Evolutionary conservation across 2,888 invertebrate genomes (phyloP), one percentile per base, ranked within the genome.

Genomic region (Xanthia icteritia): DNA sequence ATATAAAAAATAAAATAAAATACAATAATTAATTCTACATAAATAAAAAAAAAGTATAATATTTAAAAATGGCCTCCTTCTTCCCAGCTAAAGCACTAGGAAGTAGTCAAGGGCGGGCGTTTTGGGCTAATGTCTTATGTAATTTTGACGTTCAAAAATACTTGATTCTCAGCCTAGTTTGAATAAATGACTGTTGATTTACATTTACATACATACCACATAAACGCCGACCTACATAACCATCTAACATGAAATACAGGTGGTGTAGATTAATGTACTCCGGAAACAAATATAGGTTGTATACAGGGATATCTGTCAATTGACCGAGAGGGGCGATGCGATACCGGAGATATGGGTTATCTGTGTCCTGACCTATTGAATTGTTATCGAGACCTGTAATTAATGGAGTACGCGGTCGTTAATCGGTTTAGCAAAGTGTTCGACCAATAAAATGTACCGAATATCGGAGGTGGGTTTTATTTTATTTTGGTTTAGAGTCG

Each of bases 231-330:
- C 2, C 6, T 27, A 66, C n/a, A 73, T 42, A 68, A 60, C 20
- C 64, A 66, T 45, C 70, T 76, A 81, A 82, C 58, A 27, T 20
- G 15, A 54, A 63, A 54, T 45, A 61, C 71, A 79, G 61, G 51
- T 36, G 89, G 88, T 77, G 84, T 76, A 88, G 90, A 92, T 92
- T 90, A 91, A 91, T 92, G 90, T 87, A 67, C 81, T 83, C 88
- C 92, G 93, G 94, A 94, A 91, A 92, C 92, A 90, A 92, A 92
- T 92, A 91, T 90, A 90, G 89, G 86, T 75, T 83, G 81, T 87
- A 85, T 78, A 88, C 88, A 90, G 81, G 86, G 79, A 80, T 83
- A 83, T 83, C 77, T 84, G 83, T 83, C 87, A 77, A 80, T 78
- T 81, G 83, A 76, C 81, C 81, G 84, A 74, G 76, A 81, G 81